Evolutionary conservation across 2,113 vertebrate genomes (phyloP).

Genomic region (Crypturellus undulatus): DNA sequence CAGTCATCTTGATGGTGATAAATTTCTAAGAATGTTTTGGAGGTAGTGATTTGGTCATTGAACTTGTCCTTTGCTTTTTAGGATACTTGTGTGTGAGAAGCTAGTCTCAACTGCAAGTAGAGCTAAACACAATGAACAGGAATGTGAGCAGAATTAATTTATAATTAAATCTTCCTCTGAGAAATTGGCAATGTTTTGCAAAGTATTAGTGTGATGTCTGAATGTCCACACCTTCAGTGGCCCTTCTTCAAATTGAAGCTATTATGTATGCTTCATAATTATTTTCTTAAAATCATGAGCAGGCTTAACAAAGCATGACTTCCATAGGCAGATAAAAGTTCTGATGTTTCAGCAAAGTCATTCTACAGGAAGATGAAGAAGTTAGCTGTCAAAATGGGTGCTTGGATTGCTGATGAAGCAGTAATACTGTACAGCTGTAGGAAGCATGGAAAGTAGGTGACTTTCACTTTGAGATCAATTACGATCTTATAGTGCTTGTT

Average conservation of each 20-base stretch:
- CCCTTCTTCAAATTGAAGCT: not conserved
- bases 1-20: not conserved
- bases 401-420: not conserved
- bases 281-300: not conserved
- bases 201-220: not conserved
- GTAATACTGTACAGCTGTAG: not conserved
- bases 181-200: not conserved
- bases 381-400: not conserved
- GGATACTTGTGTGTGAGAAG: not conserved
- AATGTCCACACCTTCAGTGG: not conserved
- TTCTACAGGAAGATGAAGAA: not conserved
- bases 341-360: not conserved
- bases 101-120: not conserved
- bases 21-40: not conserved
- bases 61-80: not conserved
- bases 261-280: not conserved
- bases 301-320: not conserved
- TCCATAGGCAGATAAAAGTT: not conserved
- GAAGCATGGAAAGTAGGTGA: not conserved
- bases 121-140: not conserved
- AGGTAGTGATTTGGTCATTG: not conserved
- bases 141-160: not conserved
- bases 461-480: constrained; percentile 4
- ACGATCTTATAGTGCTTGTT: constrained; percentile 13
- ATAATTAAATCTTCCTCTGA: not conserved